A percentile compares a stretch with the other conserved stretches of the same genome.
phyloP scores from a whole-genome alignment of 2,797 vertebrate species.

The Taenioides sp. region DNA sequence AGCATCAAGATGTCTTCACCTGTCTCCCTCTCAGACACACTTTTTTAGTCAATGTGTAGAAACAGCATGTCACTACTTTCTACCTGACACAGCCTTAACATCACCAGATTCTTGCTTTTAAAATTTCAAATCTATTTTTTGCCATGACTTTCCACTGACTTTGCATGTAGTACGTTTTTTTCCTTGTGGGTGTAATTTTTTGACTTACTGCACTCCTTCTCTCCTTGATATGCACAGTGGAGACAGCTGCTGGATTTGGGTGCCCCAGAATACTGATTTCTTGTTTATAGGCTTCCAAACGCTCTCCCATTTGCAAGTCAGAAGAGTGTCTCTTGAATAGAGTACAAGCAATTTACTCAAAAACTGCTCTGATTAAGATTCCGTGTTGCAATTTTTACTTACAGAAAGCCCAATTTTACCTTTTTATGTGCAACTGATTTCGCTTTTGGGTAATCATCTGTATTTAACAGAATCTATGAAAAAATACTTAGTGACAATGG shows the following conservation, averaged over 20 bases:
- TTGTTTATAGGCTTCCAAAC: constrained; percentile 55
- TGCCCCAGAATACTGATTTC: constrained; percentile 62
- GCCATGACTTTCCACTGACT: constrained; percentile 31
- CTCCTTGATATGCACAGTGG: constrained; percentile 55
- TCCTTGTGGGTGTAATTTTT: constrained; percentile 40
- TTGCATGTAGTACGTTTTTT: constrained; percentile 23
- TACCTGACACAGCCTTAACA: constrained; percentile 37
- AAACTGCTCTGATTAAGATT: constrained; percentile 13
- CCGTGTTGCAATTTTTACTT: not conserved
- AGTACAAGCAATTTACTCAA: constrained; percentile 35
- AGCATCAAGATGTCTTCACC: constrained; percentile 22
- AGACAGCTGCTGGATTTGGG: constrained; percentile 35
- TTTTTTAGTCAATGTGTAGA: not conserved
- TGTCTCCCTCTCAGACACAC: constrained; percentile 14
- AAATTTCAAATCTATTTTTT: constrained; percentile 17
- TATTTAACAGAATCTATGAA: not conserved
- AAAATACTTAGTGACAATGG: constrained; percentile 4
- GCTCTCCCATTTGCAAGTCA: constrained; percentile 36
- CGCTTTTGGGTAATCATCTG: not conserved
- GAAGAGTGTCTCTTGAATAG: constrained; percentile 53
- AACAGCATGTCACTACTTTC: constrained; percentile 24
- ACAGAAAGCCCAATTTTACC: not conserved
- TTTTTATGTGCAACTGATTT: not conserved
- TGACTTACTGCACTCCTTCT: constrained; percentile 38
- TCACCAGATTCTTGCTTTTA: constrained; percentile 27